Conservation (phyloP, 2,797 vertebrate species). For the Takifugu rubripes region DNA sequence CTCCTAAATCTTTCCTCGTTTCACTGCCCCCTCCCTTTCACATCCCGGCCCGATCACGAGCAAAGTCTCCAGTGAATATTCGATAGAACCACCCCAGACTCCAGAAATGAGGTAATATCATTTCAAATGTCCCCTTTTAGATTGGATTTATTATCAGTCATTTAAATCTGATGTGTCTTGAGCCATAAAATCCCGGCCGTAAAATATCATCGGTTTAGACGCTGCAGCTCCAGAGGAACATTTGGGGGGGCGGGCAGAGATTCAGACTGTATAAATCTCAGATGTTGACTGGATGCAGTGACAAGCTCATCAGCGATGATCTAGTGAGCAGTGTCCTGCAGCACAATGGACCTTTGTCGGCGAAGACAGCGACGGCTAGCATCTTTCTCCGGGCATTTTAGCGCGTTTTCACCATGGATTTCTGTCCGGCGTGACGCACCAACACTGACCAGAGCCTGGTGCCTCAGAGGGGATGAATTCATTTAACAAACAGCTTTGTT, state of each 20-base stretch:
- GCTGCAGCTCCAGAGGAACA: constrained; percentile 45
- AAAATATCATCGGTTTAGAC: constrained; percentile 68
- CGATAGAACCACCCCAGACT: constrained; percentile 49
- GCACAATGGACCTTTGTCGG: constrained; percentile 50
- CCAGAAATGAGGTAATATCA: constrained; percentile 64
- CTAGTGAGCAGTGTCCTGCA: constrained; percentile 54
- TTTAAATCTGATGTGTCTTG: constrained; percentile 66
- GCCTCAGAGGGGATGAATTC: constrained; percentile 9
- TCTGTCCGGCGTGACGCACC: constrained; percentile 13
- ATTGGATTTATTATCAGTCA: constrained; percentile 73
- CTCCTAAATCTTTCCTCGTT: constrained; percentile 51
- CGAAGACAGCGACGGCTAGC: constrained; percentile 45
- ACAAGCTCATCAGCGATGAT: constrained; percentile 66
- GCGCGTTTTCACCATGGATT: constrained; percentile 17
- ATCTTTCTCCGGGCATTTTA: constrained; percentile 40
- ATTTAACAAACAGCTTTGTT: constrained; percentile 7
- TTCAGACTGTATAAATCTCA: constrained; percentile 66
- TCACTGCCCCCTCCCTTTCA: constrained; percentile 47
- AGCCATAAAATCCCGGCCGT: constrained; percentile 62
- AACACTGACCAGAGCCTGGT: constrained; percentile 10
- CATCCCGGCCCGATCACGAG: constrained; percentile 60
- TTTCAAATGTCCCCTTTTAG: constrained; percentile 69
- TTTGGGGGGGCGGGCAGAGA: constrained; percentile 45
- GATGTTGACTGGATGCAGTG: constrained; percentile 62
- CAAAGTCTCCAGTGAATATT: constrained; percentile 59